Evolutionary conservation across 64 coral and sea anemone species (phyloP).

Genomic region (Porites lutea): DNA sequence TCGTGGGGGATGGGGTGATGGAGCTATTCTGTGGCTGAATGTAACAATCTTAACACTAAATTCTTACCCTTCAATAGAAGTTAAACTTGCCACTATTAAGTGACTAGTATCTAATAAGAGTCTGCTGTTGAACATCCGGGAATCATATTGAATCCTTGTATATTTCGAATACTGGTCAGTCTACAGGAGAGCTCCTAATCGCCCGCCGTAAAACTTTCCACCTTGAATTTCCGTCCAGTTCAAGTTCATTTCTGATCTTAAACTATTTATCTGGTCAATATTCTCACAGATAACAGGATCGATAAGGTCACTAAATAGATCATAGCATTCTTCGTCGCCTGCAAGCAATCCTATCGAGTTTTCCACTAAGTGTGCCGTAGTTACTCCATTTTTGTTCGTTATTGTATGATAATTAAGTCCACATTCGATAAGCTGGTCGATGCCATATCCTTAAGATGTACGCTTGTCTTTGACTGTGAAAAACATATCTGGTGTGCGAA

Average conservation of each 20-base stretch:
- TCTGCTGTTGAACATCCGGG: neutral
- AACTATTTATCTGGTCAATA: neutral
- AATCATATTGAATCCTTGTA: neutral
- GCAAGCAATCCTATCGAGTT: constrained; percentile 7
- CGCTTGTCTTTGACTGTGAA: neutral
- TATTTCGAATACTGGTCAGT: constrained; percentile 8
- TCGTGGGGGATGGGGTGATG: no score
- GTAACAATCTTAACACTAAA: no score
- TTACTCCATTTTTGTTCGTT: neutral
- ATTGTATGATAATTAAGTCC: neutral
- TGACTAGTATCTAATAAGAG: neutral
- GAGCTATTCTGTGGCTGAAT: no score
- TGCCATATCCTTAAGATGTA: neutral
- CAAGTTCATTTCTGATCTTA: neutral
- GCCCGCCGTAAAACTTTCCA: neutral
- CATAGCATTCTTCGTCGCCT: constrained; percentile 59
- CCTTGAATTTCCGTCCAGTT: constrained; percentile 34
- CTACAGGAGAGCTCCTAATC: neutral
- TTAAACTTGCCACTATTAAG: neutral
- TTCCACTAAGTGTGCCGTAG: no score
- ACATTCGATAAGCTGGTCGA: neutral
- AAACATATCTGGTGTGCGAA: no score
- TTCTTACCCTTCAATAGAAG: constrained; percentile 12
- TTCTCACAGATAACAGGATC: neutral
- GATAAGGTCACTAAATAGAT: constrained; percentile 36